These are phyloP conservation scores for Callipepla californica DNA, from an alignment of 2,113 vertebrate genomes.

Conservation along the genomic window DNA sequence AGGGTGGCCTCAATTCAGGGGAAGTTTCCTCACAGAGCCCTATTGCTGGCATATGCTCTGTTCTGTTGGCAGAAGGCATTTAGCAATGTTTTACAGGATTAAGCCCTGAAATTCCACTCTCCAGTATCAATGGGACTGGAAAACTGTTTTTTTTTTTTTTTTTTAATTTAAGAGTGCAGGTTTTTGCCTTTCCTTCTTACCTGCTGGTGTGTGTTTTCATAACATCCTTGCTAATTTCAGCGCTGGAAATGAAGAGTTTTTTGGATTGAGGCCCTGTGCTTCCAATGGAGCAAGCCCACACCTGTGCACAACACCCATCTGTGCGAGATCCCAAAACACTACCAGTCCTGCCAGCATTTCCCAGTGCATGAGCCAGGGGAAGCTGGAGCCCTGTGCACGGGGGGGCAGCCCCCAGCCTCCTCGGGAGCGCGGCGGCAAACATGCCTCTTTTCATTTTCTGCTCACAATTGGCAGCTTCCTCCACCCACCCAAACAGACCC, in stretches of 20 bases:
- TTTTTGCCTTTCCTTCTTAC: not conserved
- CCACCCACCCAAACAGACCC: constrained; percentile 62
- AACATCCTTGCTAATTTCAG: not conserved
- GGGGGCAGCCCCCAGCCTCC: not conserved
- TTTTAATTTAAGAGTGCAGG: not conserved
- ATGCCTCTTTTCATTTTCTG: constrained; percentile 34
- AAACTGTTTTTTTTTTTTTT: not conserved
- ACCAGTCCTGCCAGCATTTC: not conserved
- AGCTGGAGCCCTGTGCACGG: accelerated
- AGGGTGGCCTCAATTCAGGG: constrained; percentile 37
- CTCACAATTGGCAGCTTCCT: constrained; percentile 56
- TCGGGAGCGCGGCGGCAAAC: not conserved
- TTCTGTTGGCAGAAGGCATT: constrained; percentile 52
- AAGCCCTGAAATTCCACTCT: constrained; percentile 9
- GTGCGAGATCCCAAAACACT: not conserved
- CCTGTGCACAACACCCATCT: accelerated
- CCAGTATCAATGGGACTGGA: not conserved
- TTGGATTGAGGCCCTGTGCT: not conserved
- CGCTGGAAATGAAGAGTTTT: not conserved
- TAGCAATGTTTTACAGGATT: constrained; percentile 32
- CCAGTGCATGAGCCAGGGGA: not conserved
- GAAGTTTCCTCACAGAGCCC: constrained; percentile 9
- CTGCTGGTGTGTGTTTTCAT: not conserved
- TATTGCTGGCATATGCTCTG: constrained; percentile 9
- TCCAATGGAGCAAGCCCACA: not conserved